A percentile compares a stretch with the other conserved stretches of the same genome.
These are phyloP conservation scores for Spodoptera littoralis DNA, from an alignment of 2,888 invertebrate species.

Conservation along the genomic window DNA sequence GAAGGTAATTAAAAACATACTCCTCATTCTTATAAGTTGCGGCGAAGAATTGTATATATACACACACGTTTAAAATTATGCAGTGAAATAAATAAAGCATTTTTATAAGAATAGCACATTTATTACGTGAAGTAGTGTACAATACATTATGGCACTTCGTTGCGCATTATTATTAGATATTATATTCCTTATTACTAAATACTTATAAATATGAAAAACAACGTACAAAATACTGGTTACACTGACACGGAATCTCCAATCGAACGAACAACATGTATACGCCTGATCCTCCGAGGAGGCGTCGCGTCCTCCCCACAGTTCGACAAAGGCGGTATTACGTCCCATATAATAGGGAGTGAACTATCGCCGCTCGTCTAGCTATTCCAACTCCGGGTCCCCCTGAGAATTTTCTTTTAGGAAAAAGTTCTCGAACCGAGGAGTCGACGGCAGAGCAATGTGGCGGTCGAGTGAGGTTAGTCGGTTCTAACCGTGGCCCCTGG, in stretches of 20 bases:
- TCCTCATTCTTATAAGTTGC: not conserved
- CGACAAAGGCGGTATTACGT: slow-evolving; percentile 9
- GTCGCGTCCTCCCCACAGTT: slow-evolving; percentile 5
- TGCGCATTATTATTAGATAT: slow-evolving; percentile 64
- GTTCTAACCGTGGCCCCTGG: slow-evolving; percentile 52
- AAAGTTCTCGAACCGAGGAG: slow-evolving; percentile 5
- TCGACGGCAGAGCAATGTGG: slow-evolving; percentile 4
- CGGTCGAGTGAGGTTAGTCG: not conserved
- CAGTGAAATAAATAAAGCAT: slow-evolving; percentile 26
- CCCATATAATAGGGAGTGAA: not conserved
- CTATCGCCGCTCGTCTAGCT: slow-evolving; percentile 3
- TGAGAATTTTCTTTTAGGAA: slow-evolving; percentile 8
- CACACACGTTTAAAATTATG: too few relatives aligned
- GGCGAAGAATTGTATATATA: not conserved
- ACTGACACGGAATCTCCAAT: slow-evolving; percentile 60
- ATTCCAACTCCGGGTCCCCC: not conserved
- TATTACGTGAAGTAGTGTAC: slow-evolving; percentile 73
- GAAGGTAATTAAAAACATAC: slow-evolving; percentile 5
- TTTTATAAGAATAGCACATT: slow-evolving; percentile 63
- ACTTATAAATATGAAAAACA: slow-evolving; percentile 69
- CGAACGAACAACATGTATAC: slow-evolving; percentile 38
- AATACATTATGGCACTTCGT: slow-evolving; percentile 83
- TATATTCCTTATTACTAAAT: slow-evolving; percentile 51
- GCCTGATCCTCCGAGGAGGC: slow-evolving; percentile 24
- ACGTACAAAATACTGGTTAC: slow-evolving; percentile 78